Base-by-base conservation (phyloP, 2,888 invertebrate genomes). In the Tinea semifulvella region DNA sequence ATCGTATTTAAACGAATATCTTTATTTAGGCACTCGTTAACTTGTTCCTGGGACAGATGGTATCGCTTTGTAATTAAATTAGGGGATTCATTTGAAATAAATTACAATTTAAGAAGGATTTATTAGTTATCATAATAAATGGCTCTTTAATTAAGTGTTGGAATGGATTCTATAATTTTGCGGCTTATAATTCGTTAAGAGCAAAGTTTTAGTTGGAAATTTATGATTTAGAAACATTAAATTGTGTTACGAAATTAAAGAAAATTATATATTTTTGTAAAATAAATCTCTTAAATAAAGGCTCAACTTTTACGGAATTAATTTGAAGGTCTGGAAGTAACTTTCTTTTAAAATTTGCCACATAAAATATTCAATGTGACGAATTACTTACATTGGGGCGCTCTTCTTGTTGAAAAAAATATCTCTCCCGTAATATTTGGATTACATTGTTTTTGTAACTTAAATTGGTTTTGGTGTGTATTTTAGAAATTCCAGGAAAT, bases 61-160 rank as follows among this genome's bases (percentile, higher is more conserved):
- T 27, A 27, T 27, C 31, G 31, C 31, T 31, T 31, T 31, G 31
- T 31, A 31, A 31, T 31, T 31, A 31, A 31, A 31, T 31, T 31
- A 31, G 31, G 31, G 31, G 14, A 31, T 31, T 31, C 6, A 31
- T 31, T 31, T 31, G 31, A 31, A 13, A 31, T 31, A 14, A 31
- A 31, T 31, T 31, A n/a, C 13, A 31, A 31, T 31, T 31, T 31
- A 31, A 31, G 31, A 13, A 31, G 13, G 31, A 31, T 31, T 31
- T 31, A 31, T 31, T 31, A 14, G 5, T n/a, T 31, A 13, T 13
- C 14, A 13, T 31, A 31, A 31, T 31, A 31, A 31, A 31, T 31
- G 2, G 31, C 13, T 31, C 13, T 11, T 11, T 31, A 13, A 31
- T 31, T 13, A 13, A 31, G 31, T 11, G 14, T 14, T 26, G 31